Evolutionary conservation across 2,888 invertebrate genomes (phyloP).

Genomic region (Leptogaster cylindrica): DNA sequence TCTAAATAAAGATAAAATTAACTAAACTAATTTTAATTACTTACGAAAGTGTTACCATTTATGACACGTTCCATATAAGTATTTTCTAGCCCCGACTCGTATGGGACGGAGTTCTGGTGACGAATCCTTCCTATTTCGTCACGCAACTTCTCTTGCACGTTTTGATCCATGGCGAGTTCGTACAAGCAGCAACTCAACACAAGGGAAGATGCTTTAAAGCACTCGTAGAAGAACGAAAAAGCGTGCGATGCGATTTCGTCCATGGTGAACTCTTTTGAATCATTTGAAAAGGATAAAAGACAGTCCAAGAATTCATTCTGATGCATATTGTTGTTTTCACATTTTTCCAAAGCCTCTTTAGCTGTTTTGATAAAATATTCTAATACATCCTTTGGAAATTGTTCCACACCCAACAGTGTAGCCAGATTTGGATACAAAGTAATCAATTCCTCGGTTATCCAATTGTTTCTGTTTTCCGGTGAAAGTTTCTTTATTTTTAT

Average conservation of each 20-base stretch:
- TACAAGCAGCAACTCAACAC: not conserved
- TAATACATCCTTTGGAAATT: not conserved
- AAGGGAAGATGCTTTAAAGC: not conserved
- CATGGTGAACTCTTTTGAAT: not conserved
- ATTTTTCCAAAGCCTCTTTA: not conserved
- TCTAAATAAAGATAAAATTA: not conserved
- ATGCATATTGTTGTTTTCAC: not conserved
- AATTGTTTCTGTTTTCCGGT: no score
- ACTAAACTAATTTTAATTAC: not conserved
- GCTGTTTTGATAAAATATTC: not conserved
- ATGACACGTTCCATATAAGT: not conserved
- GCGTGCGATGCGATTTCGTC: not conserved
- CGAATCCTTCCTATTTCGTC: not conserved
- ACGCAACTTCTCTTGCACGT: not conserved
- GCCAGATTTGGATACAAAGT: no score
- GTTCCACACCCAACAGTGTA: no score
- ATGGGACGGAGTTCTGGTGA: not conserved
- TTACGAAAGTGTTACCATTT: not conserved
- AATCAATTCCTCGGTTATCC: no score
- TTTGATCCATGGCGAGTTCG: conserved; percentile 5
- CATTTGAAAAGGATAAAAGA: not conserved
- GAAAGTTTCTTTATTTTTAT: no score
- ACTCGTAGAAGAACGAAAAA: not conserved
- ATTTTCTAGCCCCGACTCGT: not conserved
- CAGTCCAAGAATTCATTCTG: not conserved